phyloP scores from a whole-genome alignment of 2,113 vertebrate genomes.

The Penelope pileata region DNA sequence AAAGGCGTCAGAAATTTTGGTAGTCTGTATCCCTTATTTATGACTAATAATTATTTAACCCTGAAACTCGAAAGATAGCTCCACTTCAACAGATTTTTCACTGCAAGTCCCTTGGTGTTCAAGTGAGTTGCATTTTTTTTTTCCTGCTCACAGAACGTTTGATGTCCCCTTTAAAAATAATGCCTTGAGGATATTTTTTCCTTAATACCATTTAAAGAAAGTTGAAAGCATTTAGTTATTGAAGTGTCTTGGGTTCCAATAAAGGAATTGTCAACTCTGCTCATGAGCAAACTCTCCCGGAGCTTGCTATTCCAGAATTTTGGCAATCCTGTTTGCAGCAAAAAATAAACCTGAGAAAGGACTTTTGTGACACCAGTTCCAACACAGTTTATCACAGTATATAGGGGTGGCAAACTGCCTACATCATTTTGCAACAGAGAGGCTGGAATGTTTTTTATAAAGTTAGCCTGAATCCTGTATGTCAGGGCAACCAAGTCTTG shows the following conservation, averaged over 20 bases:
- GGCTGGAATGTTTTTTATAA: neutral
- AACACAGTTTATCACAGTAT: neutral
- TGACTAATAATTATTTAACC: conserved; percentile 50
- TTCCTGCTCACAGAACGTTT: conserved; percentile 60
- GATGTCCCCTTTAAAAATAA: conserved; percentile 81
- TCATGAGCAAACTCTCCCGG: conserved; percentile 45
- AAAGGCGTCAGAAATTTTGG: conserved; percentile 49
- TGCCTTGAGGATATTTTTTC: conserved; percentile 80
- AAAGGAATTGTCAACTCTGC: conserved; percentile 69
- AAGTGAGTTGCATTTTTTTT: conserved; percentile 61
- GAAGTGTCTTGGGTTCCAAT: conserved; percentile 71
- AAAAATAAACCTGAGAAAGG: conserved; percentile 40
- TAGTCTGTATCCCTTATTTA: conserved; percentile 22
- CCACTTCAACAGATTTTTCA: conserved; percentile 62
- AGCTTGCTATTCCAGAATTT: conserved; percentile 37
- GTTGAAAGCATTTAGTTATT: conserved; percentile 79
- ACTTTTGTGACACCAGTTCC: neutral
- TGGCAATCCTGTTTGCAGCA: neutral
- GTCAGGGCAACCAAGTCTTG: conserved; percentile 37
- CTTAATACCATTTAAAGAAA: conserved; percentile 78
- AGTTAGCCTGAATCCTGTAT: neutral
- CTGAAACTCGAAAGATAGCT: conserved; percentile 58
- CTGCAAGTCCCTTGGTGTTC: conserved; percentile 70
- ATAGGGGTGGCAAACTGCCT: neutral
- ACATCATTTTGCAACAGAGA: conserved; percentile 32